phyloP scores from a whole-genome alignment of 2,888 invertebrate genomes.

The Acronicta alni region DNA sequence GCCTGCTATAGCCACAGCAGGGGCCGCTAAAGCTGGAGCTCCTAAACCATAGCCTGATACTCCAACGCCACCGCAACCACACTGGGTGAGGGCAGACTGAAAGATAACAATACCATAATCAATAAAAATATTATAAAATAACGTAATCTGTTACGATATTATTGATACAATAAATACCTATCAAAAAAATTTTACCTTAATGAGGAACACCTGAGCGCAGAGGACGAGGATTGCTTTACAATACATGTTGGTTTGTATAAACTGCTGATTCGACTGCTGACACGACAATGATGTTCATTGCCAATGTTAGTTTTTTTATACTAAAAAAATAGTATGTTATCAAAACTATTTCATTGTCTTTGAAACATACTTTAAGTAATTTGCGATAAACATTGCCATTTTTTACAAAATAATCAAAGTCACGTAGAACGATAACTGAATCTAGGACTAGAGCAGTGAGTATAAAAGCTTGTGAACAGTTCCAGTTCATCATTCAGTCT shows the following conservation, averaged over 20 bases:
- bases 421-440: background rate
- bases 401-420: background rate
- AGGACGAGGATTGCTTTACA: background rate
- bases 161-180: no score
- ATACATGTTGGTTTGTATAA: background rate
- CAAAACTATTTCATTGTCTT: background rate
- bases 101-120: background rate
- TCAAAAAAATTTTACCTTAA: background rate
- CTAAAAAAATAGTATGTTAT: background rate
- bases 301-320: background rate
- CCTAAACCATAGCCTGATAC: background rate
- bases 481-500: no score
- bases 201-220: background rate
- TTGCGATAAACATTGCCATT: background rate
- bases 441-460: background rate
- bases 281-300: background rate
- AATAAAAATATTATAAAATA: no score
- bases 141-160: no score
- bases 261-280: background rate
- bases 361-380: background rate
- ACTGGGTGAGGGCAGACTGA: background rate
- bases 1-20: background rate
- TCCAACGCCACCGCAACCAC: constrained; percentile 2
- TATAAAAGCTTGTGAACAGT: no score
- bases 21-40: background rate